A percentile compares a stretch with the other conserved stretches of the same genome.
Evolutionary conservation across 1,140 invertebrate genomes (phyloP).

Genomic region (Ephestia elutella): DNA sequence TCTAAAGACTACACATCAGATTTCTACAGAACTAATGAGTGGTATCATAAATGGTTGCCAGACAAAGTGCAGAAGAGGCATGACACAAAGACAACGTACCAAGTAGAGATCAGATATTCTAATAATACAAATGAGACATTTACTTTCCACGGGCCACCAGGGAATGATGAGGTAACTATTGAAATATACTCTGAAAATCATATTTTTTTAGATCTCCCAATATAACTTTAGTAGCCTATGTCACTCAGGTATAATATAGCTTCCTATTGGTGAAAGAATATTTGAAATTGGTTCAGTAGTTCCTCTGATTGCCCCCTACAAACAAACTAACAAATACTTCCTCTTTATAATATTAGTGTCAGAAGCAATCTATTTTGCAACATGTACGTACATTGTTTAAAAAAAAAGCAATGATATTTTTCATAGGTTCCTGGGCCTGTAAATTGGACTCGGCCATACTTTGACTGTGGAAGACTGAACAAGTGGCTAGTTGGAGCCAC

Average conservation of each 20-base stretch:
- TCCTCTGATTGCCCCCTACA: no score
- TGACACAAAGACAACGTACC: constrained; percentile 95
- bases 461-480: constrained; percentile 96
- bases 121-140: constrained; percentile 97
- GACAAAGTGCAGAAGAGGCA: constrained; percentile 87
- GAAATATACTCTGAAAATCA: background rate
- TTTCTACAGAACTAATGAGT: constrained; percentile 94
- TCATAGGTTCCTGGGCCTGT: constrained; percentile 85
- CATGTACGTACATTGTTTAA: no score
- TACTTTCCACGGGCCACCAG: constrained; percentile 94
- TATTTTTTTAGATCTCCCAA: no score
- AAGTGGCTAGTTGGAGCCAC: constrained; percentile 96
- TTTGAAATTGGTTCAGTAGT: no score
- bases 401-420: no score
- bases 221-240: no score
- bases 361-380: no score
- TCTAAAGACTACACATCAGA: constrained; percentile 93
- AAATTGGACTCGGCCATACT: constrained; percentile 95
- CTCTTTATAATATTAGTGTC: no score
- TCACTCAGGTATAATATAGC: no score
- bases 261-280: no score
- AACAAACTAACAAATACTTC: no score
- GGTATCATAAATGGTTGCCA: constrained; percentile 92
- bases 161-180: constrained; percentile 83
- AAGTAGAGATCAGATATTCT: constrained; percentile 93